These are phyloP conservation scores for Boulengeromyrus knoepffleri DNA, from an alignment of 2,113 vertebrate species.

Conservation along the genomic window DNA sequence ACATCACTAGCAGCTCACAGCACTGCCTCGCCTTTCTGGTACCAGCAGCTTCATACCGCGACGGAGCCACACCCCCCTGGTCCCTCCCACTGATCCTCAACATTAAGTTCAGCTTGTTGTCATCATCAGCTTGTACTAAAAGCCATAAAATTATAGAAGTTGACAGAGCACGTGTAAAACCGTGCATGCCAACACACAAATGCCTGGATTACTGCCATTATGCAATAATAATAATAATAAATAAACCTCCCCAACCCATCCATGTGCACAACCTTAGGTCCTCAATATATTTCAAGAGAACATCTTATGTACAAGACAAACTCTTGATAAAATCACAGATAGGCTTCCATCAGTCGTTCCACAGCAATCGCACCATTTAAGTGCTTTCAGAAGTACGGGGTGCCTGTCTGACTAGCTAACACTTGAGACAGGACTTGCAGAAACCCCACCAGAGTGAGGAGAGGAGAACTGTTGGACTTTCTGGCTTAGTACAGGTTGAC, in stretches of 20 bases:
- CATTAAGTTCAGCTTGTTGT: background rate
- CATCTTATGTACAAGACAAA: background rate
- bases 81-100: background rate
- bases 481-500: conserved; percentile 60
- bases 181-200: background rate
- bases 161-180: background rate
- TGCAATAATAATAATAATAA: background rate
- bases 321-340: background rate
- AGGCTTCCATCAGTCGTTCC: background rate
- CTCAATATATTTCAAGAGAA: background rate
- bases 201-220: background rate
- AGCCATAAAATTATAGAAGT: background rate
- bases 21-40: background rate
- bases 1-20: background rate
- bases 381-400: background rate
- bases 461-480: conserved; percentile 3
- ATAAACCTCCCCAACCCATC: background rate
- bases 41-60: background rate
- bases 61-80: background rate
- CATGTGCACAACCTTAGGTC: background rate
- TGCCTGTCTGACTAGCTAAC: conserved; percentile 51
- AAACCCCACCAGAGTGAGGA: conserved; percentile 29
- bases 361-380: background rate
- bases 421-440: conserved; percentile 65
- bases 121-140: conserved; percentile 53